Conservation (phyloP, 2,797 vertebrate species). For the Leptatherina wallacei region DNA sequence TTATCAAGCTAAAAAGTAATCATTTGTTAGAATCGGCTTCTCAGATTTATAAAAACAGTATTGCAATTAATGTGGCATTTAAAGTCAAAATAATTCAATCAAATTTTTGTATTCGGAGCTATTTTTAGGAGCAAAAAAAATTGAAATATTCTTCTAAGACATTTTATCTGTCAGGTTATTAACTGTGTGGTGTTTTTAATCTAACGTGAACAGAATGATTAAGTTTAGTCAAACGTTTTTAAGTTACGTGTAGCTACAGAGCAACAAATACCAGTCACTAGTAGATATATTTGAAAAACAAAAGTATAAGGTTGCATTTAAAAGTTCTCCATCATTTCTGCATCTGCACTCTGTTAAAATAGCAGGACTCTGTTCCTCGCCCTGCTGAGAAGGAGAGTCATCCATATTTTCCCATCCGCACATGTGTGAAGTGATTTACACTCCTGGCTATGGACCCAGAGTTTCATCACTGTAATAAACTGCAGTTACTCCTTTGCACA, state of each 20-base stretch:
- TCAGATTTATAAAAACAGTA: background rate
- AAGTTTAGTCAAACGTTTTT: background rate
- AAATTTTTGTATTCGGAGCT: background rate
- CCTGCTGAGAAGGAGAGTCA: slow-evolving; percentile 16
- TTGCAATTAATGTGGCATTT: background rate
- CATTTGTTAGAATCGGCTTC: background rate
- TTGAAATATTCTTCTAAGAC: background rate
- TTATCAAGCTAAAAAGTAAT: no score
- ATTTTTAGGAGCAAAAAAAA: background rate
- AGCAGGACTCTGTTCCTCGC: background rate
- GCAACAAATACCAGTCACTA: background rate
- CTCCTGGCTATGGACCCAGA: slow-evolving; percentile 46
- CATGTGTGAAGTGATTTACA: slow-evolving; percentile 62
- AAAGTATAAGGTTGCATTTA: background rate
- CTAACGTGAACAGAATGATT: background rate
- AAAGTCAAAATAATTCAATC: background rate
- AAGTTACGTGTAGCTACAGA: background rate
- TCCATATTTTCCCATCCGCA: slow-evolving; percentile 53
- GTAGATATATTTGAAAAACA: background rate
- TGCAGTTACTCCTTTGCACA: slow-evolving; percentile 39
- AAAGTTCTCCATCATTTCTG: background rate
- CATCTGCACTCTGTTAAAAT: slow-evolving; percentile 27
- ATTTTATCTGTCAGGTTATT: background rate
- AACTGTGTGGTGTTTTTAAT: background rate
- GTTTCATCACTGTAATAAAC: slow-evolving; percentile 57